phyloP scores from a whole-genome alignment of 2,113 vertebrate species.

The Tretioscincus oriximinensis region DNA sequence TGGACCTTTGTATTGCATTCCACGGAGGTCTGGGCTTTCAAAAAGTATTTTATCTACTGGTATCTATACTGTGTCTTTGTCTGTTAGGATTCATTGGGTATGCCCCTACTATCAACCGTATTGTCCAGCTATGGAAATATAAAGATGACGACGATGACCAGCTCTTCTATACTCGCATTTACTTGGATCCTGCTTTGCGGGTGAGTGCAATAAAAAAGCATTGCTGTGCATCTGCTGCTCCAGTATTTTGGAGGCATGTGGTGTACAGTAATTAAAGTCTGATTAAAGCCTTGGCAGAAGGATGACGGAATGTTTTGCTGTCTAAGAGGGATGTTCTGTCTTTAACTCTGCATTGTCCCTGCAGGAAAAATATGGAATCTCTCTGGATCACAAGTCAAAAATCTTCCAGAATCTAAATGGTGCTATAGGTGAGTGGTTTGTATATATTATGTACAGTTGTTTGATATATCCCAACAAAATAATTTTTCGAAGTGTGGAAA shows the following conservation, averaged over 20 bases:
- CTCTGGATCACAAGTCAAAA: slow-evolving; percentile 76
- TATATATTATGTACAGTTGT: neutral
- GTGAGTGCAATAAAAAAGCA: slow-evolving; percentile 46
- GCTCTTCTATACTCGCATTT: slow-evolving; percentile 78
- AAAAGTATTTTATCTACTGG: no score
- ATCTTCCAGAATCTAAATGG: slow-evolving; percentile 85
- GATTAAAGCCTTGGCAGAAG: neutral
- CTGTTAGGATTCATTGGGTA: slow-evolving; percentile 77
- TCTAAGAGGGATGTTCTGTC: neutral
- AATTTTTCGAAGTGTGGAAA: neutral
- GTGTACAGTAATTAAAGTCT: neutral
- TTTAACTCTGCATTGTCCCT: neutral
- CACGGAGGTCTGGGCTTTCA: no score
- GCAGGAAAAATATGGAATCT: slow-evolving; percentile 75
- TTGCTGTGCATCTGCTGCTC: neutral
- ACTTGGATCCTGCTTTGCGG: slow-evolving; percentile 73
- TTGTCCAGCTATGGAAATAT: slow-evolving; percentile 77
- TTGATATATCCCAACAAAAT: neutral
- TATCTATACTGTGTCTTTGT: neutral
- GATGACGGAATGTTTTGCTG: neutral
- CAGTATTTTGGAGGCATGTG: neutral
- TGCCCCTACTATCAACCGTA: slow-evolving; percentile 64
- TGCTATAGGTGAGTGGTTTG: slow-evolving; percentile 73
- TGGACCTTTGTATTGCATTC: no score
- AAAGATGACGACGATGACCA: slow-evolving; percentile 79